Conservation (phyloP, 2,888 invertebrate genomes). For the Catonia carolina region DNA sequence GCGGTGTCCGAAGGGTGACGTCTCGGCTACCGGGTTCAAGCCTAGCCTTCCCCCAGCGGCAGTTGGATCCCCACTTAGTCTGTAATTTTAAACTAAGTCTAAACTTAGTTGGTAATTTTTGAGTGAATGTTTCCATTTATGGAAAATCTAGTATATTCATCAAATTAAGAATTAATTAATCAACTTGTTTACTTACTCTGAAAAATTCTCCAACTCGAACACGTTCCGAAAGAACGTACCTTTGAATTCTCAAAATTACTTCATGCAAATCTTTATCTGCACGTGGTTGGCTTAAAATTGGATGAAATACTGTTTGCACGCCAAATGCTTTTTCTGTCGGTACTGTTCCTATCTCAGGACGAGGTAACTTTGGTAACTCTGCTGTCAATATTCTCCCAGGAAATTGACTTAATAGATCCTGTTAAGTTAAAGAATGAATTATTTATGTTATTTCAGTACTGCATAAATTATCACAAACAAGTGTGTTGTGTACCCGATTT, state of each 20-base stretch:
- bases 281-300: constrained; percentile 48
- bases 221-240: constrained; percentile 56
- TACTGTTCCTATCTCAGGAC: constrained; percentile 57
- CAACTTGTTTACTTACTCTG: constrained; percentile 44
- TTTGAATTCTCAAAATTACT: constrained; percentile 58
- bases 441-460: too few relatives aligned
- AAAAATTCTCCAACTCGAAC: constrained; percentile 55
- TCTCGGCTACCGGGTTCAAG: too few relatives aligned
- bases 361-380: constrained; percentile 58
- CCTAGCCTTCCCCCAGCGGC: too few relatives aligned
- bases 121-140: too few relatives aligned
- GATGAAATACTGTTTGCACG: constrained; percentile 54
- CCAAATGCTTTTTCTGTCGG: constrained; percentile 48
- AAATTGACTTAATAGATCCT: constrained; percentile 51
- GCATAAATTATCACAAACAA: too few relatives aligned
- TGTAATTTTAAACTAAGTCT: too few relatives aligned
- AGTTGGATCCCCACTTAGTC: too few relatives aligned
- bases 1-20: too few relatives aligned
- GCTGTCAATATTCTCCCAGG: constrained; percentile 59
- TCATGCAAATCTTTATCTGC: constrained; percentile 49
- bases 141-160: too few relatives aligned
- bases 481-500: too few relatives aligned
- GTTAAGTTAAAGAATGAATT: constrained; percentile 1
- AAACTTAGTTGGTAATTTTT: too few relatives aligned
- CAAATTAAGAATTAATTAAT: too few relatives aligned